phyloP scores from a whole-genome alignment of 1,140 invertebrate species.

The Zaprionus ornatus region DNA sequence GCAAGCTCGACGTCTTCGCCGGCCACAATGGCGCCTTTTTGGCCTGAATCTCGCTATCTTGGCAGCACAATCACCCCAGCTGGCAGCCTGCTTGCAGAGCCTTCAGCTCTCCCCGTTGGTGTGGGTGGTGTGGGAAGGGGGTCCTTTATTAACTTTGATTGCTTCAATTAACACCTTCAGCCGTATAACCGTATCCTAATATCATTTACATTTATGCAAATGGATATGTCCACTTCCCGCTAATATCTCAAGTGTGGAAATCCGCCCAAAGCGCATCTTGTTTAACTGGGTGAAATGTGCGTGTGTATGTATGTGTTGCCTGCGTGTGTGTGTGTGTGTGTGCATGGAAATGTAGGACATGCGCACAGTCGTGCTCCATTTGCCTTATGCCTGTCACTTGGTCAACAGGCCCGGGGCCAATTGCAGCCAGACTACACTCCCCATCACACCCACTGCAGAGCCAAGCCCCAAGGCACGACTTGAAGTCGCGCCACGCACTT shows the following conservation, averaged over 20 bases:
- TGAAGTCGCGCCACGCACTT: constrained; percentile 39
- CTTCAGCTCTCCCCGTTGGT: neutral
- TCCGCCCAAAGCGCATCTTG: constrained; percentile 11
- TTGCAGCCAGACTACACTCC: constrained; percentile 39
- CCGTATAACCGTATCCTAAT: constrained; percentile 1
- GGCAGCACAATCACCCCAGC: constrained; percentile 12
- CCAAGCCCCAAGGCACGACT: constrained; percentile 2
- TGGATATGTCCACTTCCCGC: neutral
- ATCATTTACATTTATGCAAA: neutral
- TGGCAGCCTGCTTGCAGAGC: constrained; percentile 9
- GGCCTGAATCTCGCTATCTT: constrained; percentile 15
- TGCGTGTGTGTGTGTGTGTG: constrained; percentile 27
- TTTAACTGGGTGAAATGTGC: constrained; percentile 33
- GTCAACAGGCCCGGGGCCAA: constrained; percentile 49
- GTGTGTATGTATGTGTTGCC: neutral
- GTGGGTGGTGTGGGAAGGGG: too few relatives aligned
- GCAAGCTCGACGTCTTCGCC: constrained; percentile 41
- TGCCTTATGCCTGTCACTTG: constrained; percentile 39
- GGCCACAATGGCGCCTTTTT: constrained; percentile 73
- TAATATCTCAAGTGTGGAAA: neutral
- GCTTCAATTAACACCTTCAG: constrained; percentile 3
- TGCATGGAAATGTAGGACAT: constrained; percentile 65
- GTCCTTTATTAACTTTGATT: neutral
- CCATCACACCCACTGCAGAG: neutral
- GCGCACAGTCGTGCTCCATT: constrained; percentile 52